Evolutionary conservation across 2,113 vertebrate species (phyloP).

Genomic region (Etheostoma spectabile): DNA sequence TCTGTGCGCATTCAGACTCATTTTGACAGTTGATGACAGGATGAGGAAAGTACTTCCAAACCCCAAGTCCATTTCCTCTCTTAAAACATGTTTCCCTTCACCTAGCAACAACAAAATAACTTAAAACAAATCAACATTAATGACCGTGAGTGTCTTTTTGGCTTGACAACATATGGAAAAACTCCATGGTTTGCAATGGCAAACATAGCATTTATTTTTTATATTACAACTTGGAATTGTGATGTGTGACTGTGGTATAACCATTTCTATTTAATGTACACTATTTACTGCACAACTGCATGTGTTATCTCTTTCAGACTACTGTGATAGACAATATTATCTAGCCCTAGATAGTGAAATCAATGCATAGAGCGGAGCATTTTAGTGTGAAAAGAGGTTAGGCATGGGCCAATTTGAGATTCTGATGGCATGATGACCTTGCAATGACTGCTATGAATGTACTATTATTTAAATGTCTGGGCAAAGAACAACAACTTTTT

Average conservation of each 20-base stretch:
- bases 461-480: too few relatives aligned
- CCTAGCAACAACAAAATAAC: conserved; percentile 43
- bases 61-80: conserved; percentile 42
- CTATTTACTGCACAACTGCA: not conserved
- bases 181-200: not conserved
- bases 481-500: too few relatives aligned
- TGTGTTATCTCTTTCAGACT: not conserved
- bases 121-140: conserved; percentile 25
- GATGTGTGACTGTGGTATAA: not conserved
- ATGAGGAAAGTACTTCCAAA: conserved; percentile 34
- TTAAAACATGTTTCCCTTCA: conserved; percentile 49
- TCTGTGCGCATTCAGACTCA: conserved; percentile 24
- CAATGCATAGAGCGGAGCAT: not conserved
- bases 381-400: not conserved
- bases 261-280: not conserved
- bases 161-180: not conserved
- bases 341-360: not conserved
- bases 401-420: too few relatives aligned
- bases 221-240: not conserved
- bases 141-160: conserved; percentile 1
- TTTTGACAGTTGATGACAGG: conserved; percentile 35
- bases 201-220: not conserved
- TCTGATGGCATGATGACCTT: too few relatives aligned
- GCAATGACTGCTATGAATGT: too few relatives aligned
- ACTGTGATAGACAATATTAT: not conserved